A percentile compares a stretch with the other conserved stretches of the same genome.
These are phyloP conservation scores for Cydia strobilella DNA, from an alignment of 1,140 invertebrate species.

Conservation along the genomic window DNA sequence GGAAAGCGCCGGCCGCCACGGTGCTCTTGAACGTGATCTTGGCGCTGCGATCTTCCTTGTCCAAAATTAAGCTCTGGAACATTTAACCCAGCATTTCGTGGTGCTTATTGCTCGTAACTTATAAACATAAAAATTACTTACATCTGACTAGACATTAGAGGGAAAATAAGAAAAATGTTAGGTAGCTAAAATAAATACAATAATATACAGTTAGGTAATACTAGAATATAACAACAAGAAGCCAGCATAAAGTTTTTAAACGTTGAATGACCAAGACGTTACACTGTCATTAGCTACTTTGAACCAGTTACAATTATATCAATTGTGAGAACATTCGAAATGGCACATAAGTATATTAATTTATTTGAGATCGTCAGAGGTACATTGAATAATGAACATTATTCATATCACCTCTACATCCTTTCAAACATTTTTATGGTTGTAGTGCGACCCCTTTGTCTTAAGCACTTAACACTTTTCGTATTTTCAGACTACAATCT, in stretches of 20 bases:
- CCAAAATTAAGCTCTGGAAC: conserved; percentile 72
- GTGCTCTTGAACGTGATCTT: conserved; percentile 65
- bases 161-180: conserved; percentile 50
- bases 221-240: neutral
- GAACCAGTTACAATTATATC: neutral
- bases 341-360: too few species aligned
- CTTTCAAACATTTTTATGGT: neutral
- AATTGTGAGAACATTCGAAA: too few species aligned
- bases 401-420: too few species aligned
- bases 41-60: conserved; percentile 67
- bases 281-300: neutral
- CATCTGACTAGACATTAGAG: neutral
- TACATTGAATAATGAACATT: neutral
- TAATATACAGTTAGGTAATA: neutral
- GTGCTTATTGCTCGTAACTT: neutral
- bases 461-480: conserved; percentile 41
- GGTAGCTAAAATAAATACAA: conserved; percentile 31
- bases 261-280: neutral
- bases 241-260: neutral
- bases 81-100: conserved; percentile 48
- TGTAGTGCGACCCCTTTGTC: neutral
- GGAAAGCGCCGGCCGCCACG: conserved; percentile 60
- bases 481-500: conserved; percentile 40
- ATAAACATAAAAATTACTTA: neutral
- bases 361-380: neutral